Base-by-base conservation (phyloP, 2,888 invertebrate species). In the Leucozona laternaria region DNA sequence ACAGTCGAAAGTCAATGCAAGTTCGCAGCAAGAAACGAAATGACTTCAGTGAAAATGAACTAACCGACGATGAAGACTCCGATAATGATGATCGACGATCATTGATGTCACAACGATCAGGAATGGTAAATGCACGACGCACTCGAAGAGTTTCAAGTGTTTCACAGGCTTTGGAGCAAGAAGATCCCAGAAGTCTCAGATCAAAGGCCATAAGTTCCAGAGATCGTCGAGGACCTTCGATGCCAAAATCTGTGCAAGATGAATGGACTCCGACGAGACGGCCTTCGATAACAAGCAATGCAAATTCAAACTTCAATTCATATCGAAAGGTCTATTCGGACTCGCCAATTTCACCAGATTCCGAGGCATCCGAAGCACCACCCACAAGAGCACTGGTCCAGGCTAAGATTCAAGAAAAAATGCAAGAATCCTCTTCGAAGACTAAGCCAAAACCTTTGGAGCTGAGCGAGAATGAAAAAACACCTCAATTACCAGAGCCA, bases 1-100 rank as follows among this genome's bases (percentile, higher is more conserved):
- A 95, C 80, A 96, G 96, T 89, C 94, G 96, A 40, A 95, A 96
- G 88, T 96, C 96, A 0, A 93, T 95, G 90, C 93, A 93, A 37
- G 93, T 94, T 79, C 93, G 94, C 34, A 93, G 94, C 37, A 93
- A 94, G 88, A 93, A 94, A 34, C 92, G 92, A 62, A 92, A 90
- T 76, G 93, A 92, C 73, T 93, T 92, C 58, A 89, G 90, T 2
- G 93, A 94, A 43, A 93, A 93, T 53, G 93, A 94, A 48, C 92
- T 93, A 4, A 93, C 93, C 85, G 94, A 90, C 89, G 95, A 95
- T 87, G 96, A 95, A 17, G 95, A 95, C 88, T 95, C 95, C 1
- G 95, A 95, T 79, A 90, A 92, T 60, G 93, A 94, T 20, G 94
- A 94, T 85, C 92, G 91, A 6, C 89, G 92, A 15, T 92, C 92